A percentile compares a stretch with the other conserved stretches of the same genome.
Evolutionary conservation across 1,140 invertebrate genomes (phyloP).

Genomic region (Leptonema lineaticorne): DNA sequence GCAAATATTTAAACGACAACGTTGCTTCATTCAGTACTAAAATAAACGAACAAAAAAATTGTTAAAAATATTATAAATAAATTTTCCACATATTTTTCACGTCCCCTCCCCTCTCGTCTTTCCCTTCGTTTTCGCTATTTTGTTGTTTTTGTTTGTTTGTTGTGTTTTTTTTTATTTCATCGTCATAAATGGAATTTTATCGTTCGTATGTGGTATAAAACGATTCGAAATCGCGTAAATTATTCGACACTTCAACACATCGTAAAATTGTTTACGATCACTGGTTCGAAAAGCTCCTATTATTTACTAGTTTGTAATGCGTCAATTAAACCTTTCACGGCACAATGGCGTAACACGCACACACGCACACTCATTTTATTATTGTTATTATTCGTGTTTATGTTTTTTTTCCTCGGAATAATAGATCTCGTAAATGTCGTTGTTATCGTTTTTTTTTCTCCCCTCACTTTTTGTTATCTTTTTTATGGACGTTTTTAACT

Average conservation of each 20-base stretch:
- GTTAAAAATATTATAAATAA: background rate
- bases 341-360: no score
- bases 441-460: background rate
- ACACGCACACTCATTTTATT: background rate
- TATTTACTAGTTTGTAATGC: slow-evolving; percentile 3
- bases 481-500: background rate
- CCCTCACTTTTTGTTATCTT: background rate
- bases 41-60: background rate
- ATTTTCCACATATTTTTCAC: background rate
- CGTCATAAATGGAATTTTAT: slow-evolving; percentile 2
- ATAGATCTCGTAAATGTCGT: background rate
- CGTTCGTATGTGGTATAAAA: background rate
- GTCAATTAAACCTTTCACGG: background rate
- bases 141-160: no score
- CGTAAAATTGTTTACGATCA: slow-evolving; percentile 16
- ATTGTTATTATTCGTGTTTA: background rate
- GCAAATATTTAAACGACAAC: slow-evolving; percentile 34
- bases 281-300: slow-evolving; percentile 8
- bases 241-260: slow-evolving; percentile 12
- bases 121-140: no score
- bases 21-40: background rate
- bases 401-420: background rate
- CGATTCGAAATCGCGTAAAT: background rate
- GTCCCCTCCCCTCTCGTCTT: no score
- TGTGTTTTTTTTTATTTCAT: background rate